These are phyloP conservation scores for Hypomesus transpacificus DNA, from an alignment of 2,113 vertebrate species.

Conservation along the genomic window DNA sequence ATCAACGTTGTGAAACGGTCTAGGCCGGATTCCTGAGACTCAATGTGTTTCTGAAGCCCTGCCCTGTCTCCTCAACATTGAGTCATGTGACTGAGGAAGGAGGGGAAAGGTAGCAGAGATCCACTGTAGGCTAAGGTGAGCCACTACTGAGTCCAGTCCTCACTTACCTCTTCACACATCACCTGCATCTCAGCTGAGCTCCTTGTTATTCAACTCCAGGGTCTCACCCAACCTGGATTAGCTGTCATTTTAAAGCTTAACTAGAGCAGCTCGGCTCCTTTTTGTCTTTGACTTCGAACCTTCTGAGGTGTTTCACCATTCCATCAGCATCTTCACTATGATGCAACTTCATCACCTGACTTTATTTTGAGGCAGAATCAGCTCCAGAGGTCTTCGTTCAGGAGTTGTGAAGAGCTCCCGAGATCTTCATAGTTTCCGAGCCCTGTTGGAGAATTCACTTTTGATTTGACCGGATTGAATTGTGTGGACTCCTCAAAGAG, in stretches of 20 bases:
- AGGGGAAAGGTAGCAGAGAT: slow-evolving; percentile 24
- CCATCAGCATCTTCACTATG: background rate
- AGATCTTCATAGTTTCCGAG: background rate
- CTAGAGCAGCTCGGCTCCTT: background rate
- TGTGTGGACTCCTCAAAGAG: slow-evolving; percentile 24
- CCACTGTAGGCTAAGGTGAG: slow-evolving; percentile 56
- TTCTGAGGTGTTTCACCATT: slow-evolving; percentile 38
- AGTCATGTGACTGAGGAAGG: slow-evolving; percentile 64
- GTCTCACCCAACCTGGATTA: slow-evolving; percentile 1
- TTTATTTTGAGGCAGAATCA: background rate
- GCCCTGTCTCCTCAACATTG: slow-evolving; percentile 32
- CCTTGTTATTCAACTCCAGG: slow-evolving; percentile 17
- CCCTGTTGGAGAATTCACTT: slow-evolving; percentile 16
- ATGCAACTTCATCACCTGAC: background rate
- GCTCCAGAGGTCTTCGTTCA: background rate
- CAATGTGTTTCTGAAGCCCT: slow-evolving; percentile 43
- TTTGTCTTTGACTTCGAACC: background rate
- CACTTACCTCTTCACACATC: slow-evolving; percentile 43
- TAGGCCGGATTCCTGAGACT: slow-evolving; percentile 28
- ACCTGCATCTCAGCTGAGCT: slow-evolving; percentile 33
- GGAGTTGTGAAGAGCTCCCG: background rate
- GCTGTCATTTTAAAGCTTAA: background rate
- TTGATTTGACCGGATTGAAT: slow-evolving; percentile 13
- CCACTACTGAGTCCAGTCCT: slow-evolving; percentile 29
- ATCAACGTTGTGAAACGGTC: too few relatives aligned